Percentiles rank a stretch among this genome's conserved stretches.
Conservation (phyloP, 2,797 vertebrate species). For the Nyctibius grandis region DNA sequence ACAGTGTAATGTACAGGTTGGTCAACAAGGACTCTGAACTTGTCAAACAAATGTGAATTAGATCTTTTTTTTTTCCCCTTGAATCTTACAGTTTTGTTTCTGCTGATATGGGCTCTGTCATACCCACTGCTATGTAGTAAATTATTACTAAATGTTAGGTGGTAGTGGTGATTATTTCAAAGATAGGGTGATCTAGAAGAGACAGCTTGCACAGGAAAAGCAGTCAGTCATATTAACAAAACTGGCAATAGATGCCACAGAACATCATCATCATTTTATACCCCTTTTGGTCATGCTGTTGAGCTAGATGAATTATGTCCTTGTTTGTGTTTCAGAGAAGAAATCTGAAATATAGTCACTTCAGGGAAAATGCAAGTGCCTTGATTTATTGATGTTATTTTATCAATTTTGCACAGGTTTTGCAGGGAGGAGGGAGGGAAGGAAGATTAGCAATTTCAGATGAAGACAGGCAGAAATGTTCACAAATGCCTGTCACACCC, state of each 20-base stretch:
- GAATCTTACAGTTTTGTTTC: neutral
- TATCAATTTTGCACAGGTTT: conserved; percentile 57
- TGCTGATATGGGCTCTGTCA: neutral
- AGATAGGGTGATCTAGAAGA: conserved; percentile 40
- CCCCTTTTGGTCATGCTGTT: conserved; percentile 24
- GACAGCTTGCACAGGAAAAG: conserved; percentile 17
- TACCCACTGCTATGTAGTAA: neutral
- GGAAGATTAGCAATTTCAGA: conserved; percentile 46
- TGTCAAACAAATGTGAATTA: neutral
- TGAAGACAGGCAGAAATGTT: conserved; percentile 39
- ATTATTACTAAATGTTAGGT: conserved; percentile 28
- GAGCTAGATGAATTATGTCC: conserved; percentile 50
- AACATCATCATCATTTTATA: conserved; percentile 40
- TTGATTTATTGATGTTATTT: conserved; percentile 63
- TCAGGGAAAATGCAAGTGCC: conserved; percentile 13
- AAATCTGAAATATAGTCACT: conserved; percentile 38
- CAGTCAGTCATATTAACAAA: conserved; percentile 52
- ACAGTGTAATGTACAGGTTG: neutral
- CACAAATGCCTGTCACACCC: conserved; percentile 42
- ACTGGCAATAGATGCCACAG: conserved; percentile 52
- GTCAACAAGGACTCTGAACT: neutral
- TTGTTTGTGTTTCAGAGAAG: conserved; percentile 56
- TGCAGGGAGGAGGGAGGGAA: neutral
- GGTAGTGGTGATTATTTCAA: conserved; percentile 28
- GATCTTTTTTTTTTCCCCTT: neutral